Conservation (phyloP, 1,140 invertebrate genomes). For the Cepaea nemoralis region DNA sequence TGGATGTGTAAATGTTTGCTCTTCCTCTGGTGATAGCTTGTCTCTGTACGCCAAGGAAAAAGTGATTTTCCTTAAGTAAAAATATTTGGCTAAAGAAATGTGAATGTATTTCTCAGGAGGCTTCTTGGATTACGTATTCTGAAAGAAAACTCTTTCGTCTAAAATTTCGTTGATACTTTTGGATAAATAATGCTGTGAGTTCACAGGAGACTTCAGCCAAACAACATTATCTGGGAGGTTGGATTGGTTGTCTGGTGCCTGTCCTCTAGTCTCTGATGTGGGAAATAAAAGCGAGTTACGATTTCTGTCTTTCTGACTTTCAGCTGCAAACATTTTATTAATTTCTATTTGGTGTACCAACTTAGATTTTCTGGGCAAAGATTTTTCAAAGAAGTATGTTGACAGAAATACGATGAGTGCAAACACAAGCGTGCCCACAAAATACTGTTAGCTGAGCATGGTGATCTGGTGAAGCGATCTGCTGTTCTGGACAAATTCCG, state of each 20-base stretch:
- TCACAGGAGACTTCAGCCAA: background rate
- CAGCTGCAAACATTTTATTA: too few relatives aligned
- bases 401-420: too few relatives aligned
- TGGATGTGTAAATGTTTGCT: background rate
- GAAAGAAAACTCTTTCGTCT: background rate
- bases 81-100: slow-evolving; percentile 2
- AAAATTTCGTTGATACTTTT: background rate
- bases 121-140: background rate
- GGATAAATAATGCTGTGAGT: background rate
- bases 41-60: background rate
- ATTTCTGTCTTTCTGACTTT: too few relatives aligned
- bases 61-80: background rate
- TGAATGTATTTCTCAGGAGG: background rate
- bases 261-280: too few relatives aligned
- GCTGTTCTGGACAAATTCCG: too few relatives aligned
- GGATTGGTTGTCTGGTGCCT: background rate
- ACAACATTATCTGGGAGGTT: background rate
- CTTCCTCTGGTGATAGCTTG: background rate
- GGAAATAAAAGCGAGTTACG: too few relatives aligned
- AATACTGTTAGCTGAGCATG: too few relatives aligned
- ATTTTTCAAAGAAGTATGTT: too few relatives aligned
- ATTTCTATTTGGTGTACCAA: too few relatives aligned
- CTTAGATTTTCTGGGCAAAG: too few relatives aligned
- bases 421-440: too few relatives aligned
- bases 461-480: too few relatives aligned